phyloP scores from a whole-genome alignment of 2,888 invertebrate species.

The Oxystoma pomonae region DNA sequence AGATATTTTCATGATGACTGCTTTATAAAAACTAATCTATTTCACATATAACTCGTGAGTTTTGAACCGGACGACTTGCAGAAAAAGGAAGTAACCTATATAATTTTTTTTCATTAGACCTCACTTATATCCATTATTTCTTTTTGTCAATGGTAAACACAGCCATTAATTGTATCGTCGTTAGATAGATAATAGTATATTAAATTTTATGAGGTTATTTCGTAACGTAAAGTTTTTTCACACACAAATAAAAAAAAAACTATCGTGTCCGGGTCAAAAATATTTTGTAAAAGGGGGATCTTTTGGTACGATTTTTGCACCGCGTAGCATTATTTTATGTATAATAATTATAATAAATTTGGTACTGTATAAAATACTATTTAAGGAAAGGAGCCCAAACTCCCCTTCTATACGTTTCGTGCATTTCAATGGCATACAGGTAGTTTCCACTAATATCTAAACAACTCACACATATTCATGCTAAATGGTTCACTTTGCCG shows the following conservation, averaged over 20 bases:
- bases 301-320: constrained; percentile 30
- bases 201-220: too few relatives aligned
- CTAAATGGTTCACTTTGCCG: constrained; percentile 11
- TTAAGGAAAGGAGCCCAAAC: constrained; percentile 44
- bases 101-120: not conserved
- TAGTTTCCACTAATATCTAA: constrained; percentile 18
- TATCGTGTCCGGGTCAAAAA: too few relatives aligned
- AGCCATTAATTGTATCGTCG: not conserved
- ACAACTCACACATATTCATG: constrained; percentile 20
- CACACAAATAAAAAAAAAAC: too few relatives aligned
- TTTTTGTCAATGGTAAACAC: not conserved
- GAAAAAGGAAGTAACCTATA: not conserved
- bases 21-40: not conserved
- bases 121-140: not conserved
- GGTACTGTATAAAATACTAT: constrained; percentile 37
- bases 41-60: not conserved
- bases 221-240: too few relatives aligned
- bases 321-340: constrained; percentile 29
- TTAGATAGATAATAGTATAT: too few relatives aligned
- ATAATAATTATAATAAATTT: constrained; percentile 6
- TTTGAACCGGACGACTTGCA: not conserved
- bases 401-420: constrained; percentile 86
- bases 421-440: constrained; percentile 84
- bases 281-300: constrained; percentile 12
- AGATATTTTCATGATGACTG: not conserved